Base-by-base conservation (phyloP, 1,140 invertebrate species). In the Diprion similis region DNA sequence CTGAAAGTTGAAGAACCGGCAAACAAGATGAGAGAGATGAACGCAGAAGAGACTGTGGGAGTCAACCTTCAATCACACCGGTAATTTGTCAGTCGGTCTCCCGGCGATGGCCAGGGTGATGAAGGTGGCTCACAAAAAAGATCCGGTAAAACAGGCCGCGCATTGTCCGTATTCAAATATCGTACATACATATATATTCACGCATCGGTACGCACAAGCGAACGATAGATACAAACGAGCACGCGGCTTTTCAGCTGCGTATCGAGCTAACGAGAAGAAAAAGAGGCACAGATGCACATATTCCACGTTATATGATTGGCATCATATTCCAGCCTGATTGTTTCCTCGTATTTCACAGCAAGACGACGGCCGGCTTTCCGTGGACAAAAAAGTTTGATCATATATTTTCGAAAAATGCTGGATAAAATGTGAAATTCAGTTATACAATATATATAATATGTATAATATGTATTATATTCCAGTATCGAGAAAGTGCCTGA, bases 31-130 rank as follows among this genome's bases (percentile, higher is more conserved):
- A 59, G 51, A 59, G 51, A 59, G 51, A 59, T 9, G 51, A 17
- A 59, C 51, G 9, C 6, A 59, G 11, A 59, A 59, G 66, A 45
- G 66, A 68, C 66, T 68, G 66, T 68, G 66, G 66, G 66, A 68
- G 66, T 68, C 66, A 68, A 68, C 66, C 18, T 68, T 68, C 66
- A 68, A 68, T 68, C 66, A 68, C 66, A 68, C 66, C 66, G 66
- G 66, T 45, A 68, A 68, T 68, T 68, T 68, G 66, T 68, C 66
- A 68, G 66, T 59, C 51, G 51, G 11, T 59, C 51, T 13, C 24
- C 51, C 51, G 51, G 51, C 51, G 51, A 59, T 59, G 51, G 51
- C 51, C 51, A 59, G 51, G 51, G 51, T 9, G 51, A 59, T 59
- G 51, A 59, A 59, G 51, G 51, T 59, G 51, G 11, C 51, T 17